Evolutionary conservation across 2,113 vertebrate species (phyloP).

Genomic region (Gymnogyps californianus): DNA sequence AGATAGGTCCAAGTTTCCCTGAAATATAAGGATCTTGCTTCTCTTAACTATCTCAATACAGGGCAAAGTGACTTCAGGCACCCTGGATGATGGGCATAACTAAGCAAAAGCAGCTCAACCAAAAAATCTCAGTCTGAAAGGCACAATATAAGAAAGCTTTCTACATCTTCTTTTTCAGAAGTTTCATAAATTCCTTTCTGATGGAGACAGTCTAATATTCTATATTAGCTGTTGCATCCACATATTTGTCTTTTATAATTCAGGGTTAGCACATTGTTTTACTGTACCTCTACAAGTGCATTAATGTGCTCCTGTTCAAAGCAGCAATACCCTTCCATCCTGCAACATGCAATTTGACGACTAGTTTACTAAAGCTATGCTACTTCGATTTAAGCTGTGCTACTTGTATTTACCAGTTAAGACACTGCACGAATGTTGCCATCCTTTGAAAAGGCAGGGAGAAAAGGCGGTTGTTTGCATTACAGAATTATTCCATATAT

Average conservation of each 20-base stretch:
- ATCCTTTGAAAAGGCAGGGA: conserved; percentile 7
- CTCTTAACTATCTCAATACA: background rate
- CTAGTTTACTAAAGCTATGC: background rate
- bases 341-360: background rate
- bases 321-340: background rate
- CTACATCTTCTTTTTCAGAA: background rate
- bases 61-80: background rate
- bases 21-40: background rate
- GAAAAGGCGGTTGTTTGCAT: background rate
- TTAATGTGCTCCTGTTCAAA: background rate
- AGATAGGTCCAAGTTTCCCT: background rate
- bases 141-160: background rate
- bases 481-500: background rate
- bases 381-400: background rate
- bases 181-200: background rate
- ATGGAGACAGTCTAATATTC: background rate
- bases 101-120: background rate
- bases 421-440: background rate
- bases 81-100: background rate
- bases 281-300: background rate
- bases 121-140: background rate
- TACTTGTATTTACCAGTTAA: conserved; percentile 6
- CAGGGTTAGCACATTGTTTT: background rate
- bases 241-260: background rate
- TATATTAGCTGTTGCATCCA: background rate